Base-by-base conservation (phyloP, 2,888 invertebrate species). In the Temnothorax ravouxi region DNA sequence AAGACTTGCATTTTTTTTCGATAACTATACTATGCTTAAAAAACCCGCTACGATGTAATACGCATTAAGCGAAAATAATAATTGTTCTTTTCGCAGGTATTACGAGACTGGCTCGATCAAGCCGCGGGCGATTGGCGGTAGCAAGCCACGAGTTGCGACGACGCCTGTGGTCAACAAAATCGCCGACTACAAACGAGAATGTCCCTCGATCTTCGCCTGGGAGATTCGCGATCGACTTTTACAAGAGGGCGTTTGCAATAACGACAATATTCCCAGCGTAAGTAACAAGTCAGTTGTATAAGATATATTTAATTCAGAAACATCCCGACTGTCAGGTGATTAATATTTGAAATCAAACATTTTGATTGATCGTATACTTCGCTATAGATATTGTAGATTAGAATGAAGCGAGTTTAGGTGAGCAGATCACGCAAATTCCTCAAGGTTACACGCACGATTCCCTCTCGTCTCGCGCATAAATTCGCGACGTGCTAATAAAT, bases 181-280 rank as follows among this genome's bases (percentile, higher is more conserved):
- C 92, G 99, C 99, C 81, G 98, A 98, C 95, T 99, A 99, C 96
- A 99, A 99, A 95, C 96, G 99, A 77, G 99, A 99, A 95, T 99
- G 99, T 95, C 99, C 99, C 52, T 99, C 99, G 92, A 99, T 99
- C 95, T 99, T 99, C 96, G 99, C 99, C 71, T 99, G 99, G 99
- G 99, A 99, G 96, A 99, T 99, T 94, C 96, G 99, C 77, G 99
- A 99, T 94, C 97, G 99, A 94, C 96, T 99, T 92, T 96, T 99
- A 82, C 97, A 98, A 84, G 99, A 99, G 94, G 98, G 98, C 92
- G 98, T 99, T 92, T 99, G 99, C 96, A 99, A 98, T 95, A 98
- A 98, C 95, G 99, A 99, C 95, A 99, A 99, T 95, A 99, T 99
- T 94, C 99, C 99, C 91, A 99, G 99, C 95, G 99, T 99, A 96